Base-by-base conservation (phyloP, 2,888 invertebrate genomes). In the Drosophila glabriapex region DNA sequence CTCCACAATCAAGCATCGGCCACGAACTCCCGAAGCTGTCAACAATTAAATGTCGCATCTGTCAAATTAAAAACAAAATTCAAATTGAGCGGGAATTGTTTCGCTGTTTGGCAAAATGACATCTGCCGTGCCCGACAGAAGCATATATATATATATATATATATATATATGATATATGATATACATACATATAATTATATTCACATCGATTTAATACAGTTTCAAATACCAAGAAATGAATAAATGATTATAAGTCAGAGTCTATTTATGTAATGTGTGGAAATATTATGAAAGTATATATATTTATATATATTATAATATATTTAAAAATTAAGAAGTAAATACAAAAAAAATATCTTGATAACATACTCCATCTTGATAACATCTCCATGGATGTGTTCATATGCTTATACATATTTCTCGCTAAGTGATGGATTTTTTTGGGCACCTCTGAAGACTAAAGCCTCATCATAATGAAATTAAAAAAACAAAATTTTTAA, bases 31-130 rank as follows among this genome's bases (percentile, higher is more conserved):
- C 29, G 49, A 61, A 59, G 61, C 68, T 80, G 83, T 77, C 89
- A 80, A 68, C 89, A 85, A 85, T 83, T 80, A 72, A 85, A 74
- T 70, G 76, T 76, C 83, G 68, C 82, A 72, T 56, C 80, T 83
- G 88, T 82, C 83, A 76, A 83, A 83, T 80, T 80, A 83, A 74
- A 71, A 71, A 35, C 49, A 62, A 56, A 68, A 69, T 64, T 61
- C 53, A 61, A 69, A 76, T 80, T 67, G 31, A 76, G 54, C 49
- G 35, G 66, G 85, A 70, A 71, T 82, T 79, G 78, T 82, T 83
- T 72, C 41, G 68, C 65, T 56, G 66, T 60, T 76, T 68, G 73
- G 49, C 43, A 60, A 46, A 69, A 39, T 74, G 56, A 69, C 64
- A 58, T 50, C 49, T 50, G 31, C 19, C 43, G 33, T 28, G 28